A percentile compares a stretch with the other conserved stretches of the same genome.
phyloP scores from a whole-genome alignment of 2,797 vertebrate species.

The Varecia variegata region DNA sequence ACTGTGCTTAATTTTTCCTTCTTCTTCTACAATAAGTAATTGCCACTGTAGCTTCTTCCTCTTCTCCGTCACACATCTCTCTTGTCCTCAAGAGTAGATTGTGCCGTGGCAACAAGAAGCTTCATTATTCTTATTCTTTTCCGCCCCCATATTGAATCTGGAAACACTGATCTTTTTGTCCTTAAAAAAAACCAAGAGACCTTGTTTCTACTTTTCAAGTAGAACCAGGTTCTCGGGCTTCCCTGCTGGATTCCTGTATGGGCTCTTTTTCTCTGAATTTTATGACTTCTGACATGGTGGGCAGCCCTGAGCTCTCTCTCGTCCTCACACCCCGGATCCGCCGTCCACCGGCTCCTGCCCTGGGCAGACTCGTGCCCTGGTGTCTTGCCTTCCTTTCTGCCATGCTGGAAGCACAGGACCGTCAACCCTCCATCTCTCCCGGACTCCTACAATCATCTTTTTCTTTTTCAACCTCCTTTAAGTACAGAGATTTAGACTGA shows the following conservation, averaged over 20 bases:
- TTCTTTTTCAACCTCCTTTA: background rate
- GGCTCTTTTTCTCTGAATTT: background rate
- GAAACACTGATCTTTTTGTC: slow-evolving; percentile 27
- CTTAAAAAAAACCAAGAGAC: background rate
- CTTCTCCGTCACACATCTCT: background rate
- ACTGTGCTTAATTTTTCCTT: background rate
- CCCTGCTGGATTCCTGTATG: background rate
- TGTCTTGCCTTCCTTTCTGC: background rate
- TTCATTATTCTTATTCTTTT: background rate
- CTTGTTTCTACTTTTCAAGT: background rate
- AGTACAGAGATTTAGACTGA: background rate
- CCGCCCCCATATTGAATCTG: background rate
- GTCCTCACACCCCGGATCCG: accelerated
- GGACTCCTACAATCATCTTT: background rate
- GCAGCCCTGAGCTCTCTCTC: background rate
- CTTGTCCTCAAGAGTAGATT: background rate
- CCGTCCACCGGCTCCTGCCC: background rate
- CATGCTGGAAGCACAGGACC: accelerated
- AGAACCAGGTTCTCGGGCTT: background rate
- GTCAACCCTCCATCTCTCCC: background rate
- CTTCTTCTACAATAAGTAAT: background rate
- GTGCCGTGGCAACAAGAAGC: background rate
- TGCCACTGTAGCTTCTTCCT: background rate
- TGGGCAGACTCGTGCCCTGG: accelerated
- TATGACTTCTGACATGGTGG: background rate